Base-by-base conservation (phyloP, 2,797 vertebrate species). In the Thripadectes ignobilis region DNA sequence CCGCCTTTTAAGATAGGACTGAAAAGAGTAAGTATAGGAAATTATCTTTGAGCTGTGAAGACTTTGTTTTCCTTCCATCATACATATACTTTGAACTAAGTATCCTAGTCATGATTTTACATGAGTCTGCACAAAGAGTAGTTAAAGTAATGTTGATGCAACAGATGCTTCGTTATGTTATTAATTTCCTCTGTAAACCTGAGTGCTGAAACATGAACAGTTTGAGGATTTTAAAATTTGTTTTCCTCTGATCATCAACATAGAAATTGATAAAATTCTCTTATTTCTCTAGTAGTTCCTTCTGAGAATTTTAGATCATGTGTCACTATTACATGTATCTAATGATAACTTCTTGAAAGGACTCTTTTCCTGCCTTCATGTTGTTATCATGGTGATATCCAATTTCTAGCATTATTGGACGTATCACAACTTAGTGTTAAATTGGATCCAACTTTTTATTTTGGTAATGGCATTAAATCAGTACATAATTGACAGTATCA, bases 1-100 rank as follows among this genome's bases (percentile, higher is more conserved):
- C 26, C 29, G 36, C 22, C 51, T 85, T 83, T 84, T 75, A 63
- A 85, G 91, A 59, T 49, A 51, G 51, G 41, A 74, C 81, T 83
- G 75, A 68, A 68, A 89, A 88, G 46, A 45, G 10, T 61, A 52
- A 71, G 26, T 75, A 17, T 23, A 84, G 66, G 46, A 79, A 69
- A 26, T 83, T 2, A 19, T 65, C 27, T 80, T 61, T 69, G 34
- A 77, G 65, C n/a, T 15, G 20, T 34, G 27, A 87, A 72, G n/a
- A 18, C 39, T 91, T 69, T 6, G 3, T n/a, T 90, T 89, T 61
- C 12, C 20, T 88, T 89, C 65, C 0, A 0, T 73, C 18, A 2
- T 49, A 23, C 0, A 0, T 59, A 6, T 12, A 29, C 54, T 80
- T 80, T 41, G 51, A 66, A 55, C 30, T 12, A 83, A 65, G 36